A percentile compares a stretch with the other conserved stretches of the same genome.
phyloP scores from a whole-genome alignment of 2,888 invertebrate genomes.

The Erebia epiphron region DNA sequence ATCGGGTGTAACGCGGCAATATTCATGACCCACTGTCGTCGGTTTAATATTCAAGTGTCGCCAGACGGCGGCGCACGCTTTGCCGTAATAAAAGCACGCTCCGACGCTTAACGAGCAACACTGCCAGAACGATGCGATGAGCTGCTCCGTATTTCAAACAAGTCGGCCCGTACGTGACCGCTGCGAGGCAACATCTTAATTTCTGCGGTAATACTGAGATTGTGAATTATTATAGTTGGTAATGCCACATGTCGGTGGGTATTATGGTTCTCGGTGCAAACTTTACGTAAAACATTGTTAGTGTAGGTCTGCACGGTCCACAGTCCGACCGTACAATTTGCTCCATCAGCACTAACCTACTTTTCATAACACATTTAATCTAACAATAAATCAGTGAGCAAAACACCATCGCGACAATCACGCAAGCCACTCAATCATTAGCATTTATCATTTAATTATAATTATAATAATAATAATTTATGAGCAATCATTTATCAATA shows the following conservation, averaged over 20 bases:
- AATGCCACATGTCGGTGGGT: slow-evolving; percentile 42
- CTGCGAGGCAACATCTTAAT: slow-evolving; percentile 63
- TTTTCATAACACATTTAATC: too few species aligned
- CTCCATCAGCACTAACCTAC: too few species aligned
- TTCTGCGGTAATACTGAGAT: slow-evolving; percentile 66
- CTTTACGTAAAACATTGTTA: slow-evolving; percentile 17
- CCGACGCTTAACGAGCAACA: slow-evolving; percentile 78
- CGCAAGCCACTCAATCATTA: too few species aligned
- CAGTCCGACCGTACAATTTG: too few species aligned
- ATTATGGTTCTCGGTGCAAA: slow-evolving; percentile 29
- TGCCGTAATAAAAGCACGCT: slow-evolving; percentile 81
- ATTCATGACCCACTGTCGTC: slow-evolving; percentile 73
- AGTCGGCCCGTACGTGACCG: slow-evolving; percentile 76
- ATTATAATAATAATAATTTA: too few species aligned
- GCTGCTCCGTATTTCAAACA: slow-evolving; percentile 81
- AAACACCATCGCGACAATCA: too few species aligned
- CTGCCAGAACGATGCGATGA: slow-evolving; percentile 79
- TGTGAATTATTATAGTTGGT: slow-evolving; percentile 67
- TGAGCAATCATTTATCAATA: too few species aligned
- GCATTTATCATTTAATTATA: too few species aligned
- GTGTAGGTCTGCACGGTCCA: slow-evolving; percentile 2
- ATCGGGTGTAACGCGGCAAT: slow-evolving; percentile 59
- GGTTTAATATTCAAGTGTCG: slow-evolving; percentile 57
- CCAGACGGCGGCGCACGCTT: slow-evolving; percentile 71
- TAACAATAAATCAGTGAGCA: too few species aligned